Percentiles rank a stretch among this genome's conserved stretches.
Conservation (phyloP, 2,113 vertebrate species). For the Notarius quadriscutis region DNA sequence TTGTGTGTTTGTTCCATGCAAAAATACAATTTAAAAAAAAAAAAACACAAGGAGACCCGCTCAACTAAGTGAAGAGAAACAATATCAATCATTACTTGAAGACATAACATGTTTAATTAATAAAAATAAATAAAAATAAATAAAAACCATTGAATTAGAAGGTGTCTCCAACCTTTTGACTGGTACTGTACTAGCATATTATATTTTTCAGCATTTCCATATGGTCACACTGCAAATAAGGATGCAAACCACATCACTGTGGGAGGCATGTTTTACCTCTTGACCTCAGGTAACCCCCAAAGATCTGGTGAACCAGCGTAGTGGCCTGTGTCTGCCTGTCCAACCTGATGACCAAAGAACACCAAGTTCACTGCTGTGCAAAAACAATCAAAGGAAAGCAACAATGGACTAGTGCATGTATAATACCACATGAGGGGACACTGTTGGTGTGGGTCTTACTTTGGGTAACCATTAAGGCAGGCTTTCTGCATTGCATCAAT, state of each 20-base stretch:
- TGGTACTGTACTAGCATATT: too few relatives aligned
- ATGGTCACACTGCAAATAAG: not conserved
- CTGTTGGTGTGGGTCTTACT: slow-evolving; percentile 69
- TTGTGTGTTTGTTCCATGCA: too few relatives aligned
- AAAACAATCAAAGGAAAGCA: not conserved
- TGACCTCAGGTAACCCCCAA: slow-evolving; percentile 93
- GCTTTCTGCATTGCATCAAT: slow-evolving; percentile 97
- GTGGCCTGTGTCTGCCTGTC: slow-evolving; percentile 94
- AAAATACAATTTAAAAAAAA: too few relatives aligned
- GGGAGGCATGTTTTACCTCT: slow-evolving; percentile 73
- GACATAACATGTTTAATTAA: too few relatives aligned
- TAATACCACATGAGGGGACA: too few relatives aligned
- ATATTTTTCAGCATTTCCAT: too few relatives aligned
- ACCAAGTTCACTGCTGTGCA: not conserved
- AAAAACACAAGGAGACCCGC: too few relatives aligned
- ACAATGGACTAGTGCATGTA: not conserved
- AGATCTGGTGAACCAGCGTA: slow-evolving; percentile 93
- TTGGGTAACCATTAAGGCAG: slow-evolving; percentile 86
- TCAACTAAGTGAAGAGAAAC: too few relatives aligned
- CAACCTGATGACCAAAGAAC: slow-evolving; percentile 70
- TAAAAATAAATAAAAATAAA: too few relatives aligned
- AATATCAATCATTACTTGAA: too few relatives aligned
- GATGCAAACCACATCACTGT: not conserved
- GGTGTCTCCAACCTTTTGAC: too few relatives aligned
- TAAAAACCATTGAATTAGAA: too few relatives aligned